These are phyloP conservation scores for Nymphalis urticae DNA, from an alignment of 2,888 invertebrate species.

Conservation along the genomic window DNA sequence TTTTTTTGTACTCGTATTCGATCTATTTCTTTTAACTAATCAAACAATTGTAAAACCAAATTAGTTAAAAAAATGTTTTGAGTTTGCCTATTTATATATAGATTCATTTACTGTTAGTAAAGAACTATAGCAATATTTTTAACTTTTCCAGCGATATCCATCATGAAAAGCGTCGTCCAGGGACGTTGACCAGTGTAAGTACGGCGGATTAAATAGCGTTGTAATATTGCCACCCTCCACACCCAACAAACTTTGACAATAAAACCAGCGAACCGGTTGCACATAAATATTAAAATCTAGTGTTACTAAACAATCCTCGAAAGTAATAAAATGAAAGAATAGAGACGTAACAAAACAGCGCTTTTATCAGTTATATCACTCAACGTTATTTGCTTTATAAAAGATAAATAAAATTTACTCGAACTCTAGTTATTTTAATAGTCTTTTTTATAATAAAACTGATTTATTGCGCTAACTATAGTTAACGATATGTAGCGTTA, in stretches of 20 bases:
- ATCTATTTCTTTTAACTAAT: no score
- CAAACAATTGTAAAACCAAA: no score
- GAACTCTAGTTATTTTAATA: no score
- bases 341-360: conserved; percentile 34
- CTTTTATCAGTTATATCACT: conserved; percentile 23
- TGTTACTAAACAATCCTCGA: conserved; percentile 54
- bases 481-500: no score
- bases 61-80: no score
- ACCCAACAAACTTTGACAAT: conserved; percentile 64
- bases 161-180: conserved; percentile 25
- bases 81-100: no score
- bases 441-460: no score
- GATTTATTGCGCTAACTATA: no score
- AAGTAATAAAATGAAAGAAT: conserved; percentile 47
- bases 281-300: conserved; percentile 70
- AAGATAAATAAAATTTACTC: background rate
- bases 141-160: conserved; percentile 16
- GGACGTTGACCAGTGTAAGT: conserved; percentile 35
- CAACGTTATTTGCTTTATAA: conserved; percentile 3
- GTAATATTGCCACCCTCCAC: conserved; percentile 57
- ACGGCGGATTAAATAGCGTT: conserved; percentile 35
- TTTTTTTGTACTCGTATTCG: no score
- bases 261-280: conserved; percentile 72
- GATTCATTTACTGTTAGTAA: background rate
- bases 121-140: background rate